Base-by-base conservation (phyloP, 2,888 invertebrate species). In the Pterostichus niger region DNA sequence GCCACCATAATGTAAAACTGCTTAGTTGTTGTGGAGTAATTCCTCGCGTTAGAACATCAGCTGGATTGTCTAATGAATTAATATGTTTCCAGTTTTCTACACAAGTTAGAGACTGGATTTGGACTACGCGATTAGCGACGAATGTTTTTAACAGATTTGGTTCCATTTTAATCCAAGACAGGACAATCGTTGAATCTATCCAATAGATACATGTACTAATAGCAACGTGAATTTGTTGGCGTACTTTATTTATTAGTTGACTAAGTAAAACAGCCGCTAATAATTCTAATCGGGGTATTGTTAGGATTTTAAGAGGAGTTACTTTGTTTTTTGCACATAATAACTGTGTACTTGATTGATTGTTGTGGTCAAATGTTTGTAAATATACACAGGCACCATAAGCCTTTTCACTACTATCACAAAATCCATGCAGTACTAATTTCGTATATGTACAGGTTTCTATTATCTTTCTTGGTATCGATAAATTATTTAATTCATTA, bases 181-280 rank as follows among this genome's bases (percentile, higher is more conserved):
- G 11, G 3, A 33, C 54, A 13, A 76, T 54, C 5, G 54, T 76
- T 31, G 76, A 76, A 76, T 54, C 76, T 7, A 54, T 54, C 76
- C 54, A 76, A 24, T 17, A 75, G 15, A 49, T 9, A 44, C 35
- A 68, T 40, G 10, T 13, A 35, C 15, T 68, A 31, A 61, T 11
- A 6, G 61, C n/a, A 61, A 61, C 24, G 31, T 61, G 61, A 31
- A 61, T 2, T 6, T 61, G 9, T 24, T 61, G 10, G 11, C 2
- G 0, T 35, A 68, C 7, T 15, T 68, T 68, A n/a, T 59, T 17
- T n/a, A 68, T 33, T 13, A 68, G n/a, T 40, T 68, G 35, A 17
- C 11, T 35, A 2, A 68, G 13, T 68, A 68, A 13, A 10, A 68
- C 44, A 10, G 68, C 44, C 5, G 68, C 68, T n/a, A 33, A 40